Conservation (phyloP, 2,113 vertebrate genomes). For the Chinchilla lanigera region DNA sequence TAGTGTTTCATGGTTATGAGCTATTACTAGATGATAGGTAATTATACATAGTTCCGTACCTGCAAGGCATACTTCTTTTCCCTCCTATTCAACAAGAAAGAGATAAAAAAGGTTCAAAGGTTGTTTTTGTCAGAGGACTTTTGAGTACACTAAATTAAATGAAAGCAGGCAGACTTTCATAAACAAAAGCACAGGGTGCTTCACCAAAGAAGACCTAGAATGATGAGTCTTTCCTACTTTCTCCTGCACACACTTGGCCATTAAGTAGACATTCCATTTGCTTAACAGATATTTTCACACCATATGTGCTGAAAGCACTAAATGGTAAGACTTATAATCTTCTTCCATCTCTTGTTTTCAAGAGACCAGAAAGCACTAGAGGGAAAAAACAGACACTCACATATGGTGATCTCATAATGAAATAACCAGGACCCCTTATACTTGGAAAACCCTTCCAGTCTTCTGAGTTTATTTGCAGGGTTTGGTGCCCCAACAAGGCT, state of each 20-base stretch:
- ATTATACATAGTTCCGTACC: neutral
- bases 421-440: neutral
- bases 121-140: neutral
- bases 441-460: neutral
- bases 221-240: neutral
- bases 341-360: neutral
- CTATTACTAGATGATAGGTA: neutral
- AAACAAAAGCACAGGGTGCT: neutral
- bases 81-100: neutral
- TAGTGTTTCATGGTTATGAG: neutral
- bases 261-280: neutral
- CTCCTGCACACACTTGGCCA: neutral
- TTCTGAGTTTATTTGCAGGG: neutral
- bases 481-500: neutral
- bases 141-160: neutral
- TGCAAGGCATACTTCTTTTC: neutral
- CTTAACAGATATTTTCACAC: slow-evolving; percentile 8
- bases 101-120: neutral
- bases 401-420: neutral
- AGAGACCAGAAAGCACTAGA: neutral
- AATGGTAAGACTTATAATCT: neutral
- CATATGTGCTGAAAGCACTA: neutral
- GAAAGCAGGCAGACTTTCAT: neutral
- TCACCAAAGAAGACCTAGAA: neutral
- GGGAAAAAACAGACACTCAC: neutral